Evolutionary conservation across 2,113 vertebrate genomes (phyloP), one percentile per base, ranked within the genome.

Genomic region (Loxodonta africana): DNA sequence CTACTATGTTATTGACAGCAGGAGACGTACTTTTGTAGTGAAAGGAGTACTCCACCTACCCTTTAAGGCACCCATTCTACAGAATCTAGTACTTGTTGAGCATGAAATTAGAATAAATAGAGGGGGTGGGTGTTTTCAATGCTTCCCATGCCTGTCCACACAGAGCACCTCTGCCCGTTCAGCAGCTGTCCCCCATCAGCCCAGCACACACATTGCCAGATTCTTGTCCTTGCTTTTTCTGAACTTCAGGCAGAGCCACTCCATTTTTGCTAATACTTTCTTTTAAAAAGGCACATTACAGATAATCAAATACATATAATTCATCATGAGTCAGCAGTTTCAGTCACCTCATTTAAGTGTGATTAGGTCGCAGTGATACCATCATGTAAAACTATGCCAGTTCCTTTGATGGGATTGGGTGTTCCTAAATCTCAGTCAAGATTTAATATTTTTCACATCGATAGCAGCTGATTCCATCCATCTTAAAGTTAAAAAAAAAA

Each of bases 361-460:
- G 69, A 63, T 88, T 20, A 65, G 51, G 44, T 53, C 33, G 63
- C 0, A 1, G n/a, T 21, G 71, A 83, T 73, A 33, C 9, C 60
- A 48, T 76, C 74, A 41, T 25, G 28, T 46, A 46, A 85, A 53
- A 48, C 11, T 7, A 82, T 81, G n/a, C 26, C 33, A 6, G 28
- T 63, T 8, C 26, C 25, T 25, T 25, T 63, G 14, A 73, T 23
- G 37, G 44, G 51, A 83, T 83, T 71, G 53, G 7, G n/a, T 83
- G 28, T 83, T 71, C 76, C 37, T 76, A 74, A 90, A 62, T 44
- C 63, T 85, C 63, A 73, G 41, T n/a, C 44, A 33, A 69, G 9
- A 81, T 37, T 86, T 69, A 17, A 37, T 63, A 53, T n/a, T 86
- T 92, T 82, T 90, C 44, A n/a, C 67, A 69, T n/a, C 41, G 41